These are phyloP conservation scores for Sebastes kiyomatsui DNA, from an alignment of 2,797 vertebrate species.

Conservation along the genomic window DNA sequence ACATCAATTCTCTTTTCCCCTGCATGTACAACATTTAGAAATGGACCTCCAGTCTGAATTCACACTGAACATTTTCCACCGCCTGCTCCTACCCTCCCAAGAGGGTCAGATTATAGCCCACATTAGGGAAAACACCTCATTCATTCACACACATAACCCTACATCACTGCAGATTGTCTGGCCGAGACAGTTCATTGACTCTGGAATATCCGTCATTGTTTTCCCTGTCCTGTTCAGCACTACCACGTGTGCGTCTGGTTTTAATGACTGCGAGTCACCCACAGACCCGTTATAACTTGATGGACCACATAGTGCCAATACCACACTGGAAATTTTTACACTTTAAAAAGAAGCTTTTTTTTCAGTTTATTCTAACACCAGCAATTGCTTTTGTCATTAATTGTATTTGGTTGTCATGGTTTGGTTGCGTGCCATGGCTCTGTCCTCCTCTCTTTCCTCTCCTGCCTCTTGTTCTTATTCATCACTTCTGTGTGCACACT, in stretches of 20 bases:
- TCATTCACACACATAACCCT: conserved; percentile 68
- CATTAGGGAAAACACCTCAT: conserved; percentile 74
- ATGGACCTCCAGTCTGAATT: conserved; percentile 29
- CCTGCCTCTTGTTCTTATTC: conserved; percentile 14
- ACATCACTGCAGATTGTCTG: conserved; percentile 56
- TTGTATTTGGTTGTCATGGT: conserved; percentile 53
- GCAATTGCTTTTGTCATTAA: conserved; percentile 60
- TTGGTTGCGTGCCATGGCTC: conserved; percentile 17
- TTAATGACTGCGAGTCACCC: conserved; percentile 62
- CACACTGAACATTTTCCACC: conserved; percentile 57
- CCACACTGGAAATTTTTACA: conserved; percentile 65
- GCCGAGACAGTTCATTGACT: conserved; percentile 63
- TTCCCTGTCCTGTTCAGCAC: conserved; percentile 40
- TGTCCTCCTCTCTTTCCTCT: conserved; percentile 17
- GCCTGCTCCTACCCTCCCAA: conserved; percentile 46
- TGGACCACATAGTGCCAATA: conserved; percentile 39
- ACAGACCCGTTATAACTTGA: conserved; percentile 45
- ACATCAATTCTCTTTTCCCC: background rate
- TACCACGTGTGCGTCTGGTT: conserved; percentile 62
- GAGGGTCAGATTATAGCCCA: conserved; percentile 64
- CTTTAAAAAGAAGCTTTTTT: conserved; percentile 28
- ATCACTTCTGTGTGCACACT: background rate
- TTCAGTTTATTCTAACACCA: conserved; percentile 3
- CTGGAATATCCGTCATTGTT: conserved; percentile 65
- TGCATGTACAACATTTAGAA: conserved; percentile 22